Evolutionary conservation across 1,140 invertebrate species (phyloP).

Genomic region (Choristoneura fumiferana): DNA sequence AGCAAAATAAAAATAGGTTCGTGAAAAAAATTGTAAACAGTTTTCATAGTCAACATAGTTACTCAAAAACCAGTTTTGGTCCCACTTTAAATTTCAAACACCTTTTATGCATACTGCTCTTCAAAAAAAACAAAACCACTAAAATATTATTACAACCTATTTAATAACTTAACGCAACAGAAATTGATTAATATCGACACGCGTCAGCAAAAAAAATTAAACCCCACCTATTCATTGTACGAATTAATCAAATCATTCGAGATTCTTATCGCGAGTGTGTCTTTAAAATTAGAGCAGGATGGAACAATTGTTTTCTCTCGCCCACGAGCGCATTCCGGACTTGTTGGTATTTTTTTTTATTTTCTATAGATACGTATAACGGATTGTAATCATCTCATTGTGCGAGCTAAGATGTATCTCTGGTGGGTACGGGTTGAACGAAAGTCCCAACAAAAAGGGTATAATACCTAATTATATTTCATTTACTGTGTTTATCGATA

Average conservation of each 20-base stretch:
- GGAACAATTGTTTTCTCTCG: constrained; percentile 71
- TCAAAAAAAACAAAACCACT: constrained; percentile 41
- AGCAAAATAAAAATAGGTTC: too few species aligned
- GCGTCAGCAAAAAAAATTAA: constrained; percentile 71
- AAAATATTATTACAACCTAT: constrained; percentile 66
- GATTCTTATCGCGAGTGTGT: constrained; percentile 67
- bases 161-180: constrained; percentile 61
- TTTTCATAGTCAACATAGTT: too few species aligned
- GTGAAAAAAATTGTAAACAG: too few species aligned
- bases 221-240: constrained; percentile 62
- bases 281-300: constrained; percentile 74
- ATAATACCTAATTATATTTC: too few species aligned
- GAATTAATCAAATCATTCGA: constrained; percentile 75
- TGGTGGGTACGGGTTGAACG: constrained; percentile 25
- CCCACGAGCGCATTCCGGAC: constrained; percentile 60
- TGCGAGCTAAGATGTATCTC: constrained; percentile 65
- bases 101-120: constrained; percentile 27
- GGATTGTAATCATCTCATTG: constrained; percentile 76
- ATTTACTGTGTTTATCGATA: too few species aligned
- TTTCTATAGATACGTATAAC: constrained; percentile 66
- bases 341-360: constrained; percentile 59
- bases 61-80: too few species aligned
- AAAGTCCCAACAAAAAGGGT: constrained; percentile 27
- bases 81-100: constrained; percentile 4
- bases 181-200: constrained; percentile 73